A percentile compares a stretch with the other conserved stretches of the same genome.
Conservation (phyloP, 2,113 vertebrate genomes). For the Pollachius pollachius region DNA sequence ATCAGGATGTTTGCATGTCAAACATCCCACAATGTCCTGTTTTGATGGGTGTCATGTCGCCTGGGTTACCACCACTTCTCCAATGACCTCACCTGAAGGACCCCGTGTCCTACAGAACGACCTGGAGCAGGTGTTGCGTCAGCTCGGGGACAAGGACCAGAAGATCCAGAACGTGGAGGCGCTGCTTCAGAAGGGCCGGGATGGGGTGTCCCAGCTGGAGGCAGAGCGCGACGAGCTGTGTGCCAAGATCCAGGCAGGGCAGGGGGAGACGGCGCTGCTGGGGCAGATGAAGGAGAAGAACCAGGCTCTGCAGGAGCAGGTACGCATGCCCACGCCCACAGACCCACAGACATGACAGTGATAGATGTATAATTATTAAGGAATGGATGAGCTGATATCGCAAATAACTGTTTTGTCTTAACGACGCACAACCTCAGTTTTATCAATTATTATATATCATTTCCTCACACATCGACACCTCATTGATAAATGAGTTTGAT, state of each 20-base stretch:
- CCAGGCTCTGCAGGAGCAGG: constrained; percentile 89
- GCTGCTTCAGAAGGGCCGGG: constrained; percentile 94
- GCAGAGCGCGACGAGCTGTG: constrained; percentile 92
- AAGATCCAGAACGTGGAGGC: constrained; percentile 99
- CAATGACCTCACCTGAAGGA: too few relatives aligned
- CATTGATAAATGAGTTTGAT: too few relatives aligned
- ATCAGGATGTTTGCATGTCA: too few relatives aligned
- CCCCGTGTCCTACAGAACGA: constrained; percentile 79
- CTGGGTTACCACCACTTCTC: too few relatives aligned
- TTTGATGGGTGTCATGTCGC: neutral
- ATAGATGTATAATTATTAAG: too few relatives aligned
- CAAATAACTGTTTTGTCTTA: too few relatives aligned
- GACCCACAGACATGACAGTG: too few relatives aligned
- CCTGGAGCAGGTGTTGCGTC: constrained; percentile 94
- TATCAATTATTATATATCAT: too few relatives aligned
- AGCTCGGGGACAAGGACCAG: constrained; percentile 98
- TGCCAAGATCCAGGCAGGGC: constrained; percentile 96
- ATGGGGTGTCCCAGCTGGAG: constrained; percentile 89
- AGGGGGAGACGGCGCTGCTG: constrained; percentile 94
- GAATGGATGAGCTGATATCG: too few relatives aligned
- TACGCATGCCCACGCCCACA: neutral
- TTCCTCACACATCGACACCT: too few relatives aligned
- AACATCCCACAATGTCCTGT: neutral
- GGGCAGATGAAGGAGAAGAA: constrained; percentile 97
- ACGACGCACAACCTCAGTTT: too few relatives aligned